Conservation (phyloP, 2,797 vertebrate species). For the Microctenopoma stevenorrisi region DNA sequence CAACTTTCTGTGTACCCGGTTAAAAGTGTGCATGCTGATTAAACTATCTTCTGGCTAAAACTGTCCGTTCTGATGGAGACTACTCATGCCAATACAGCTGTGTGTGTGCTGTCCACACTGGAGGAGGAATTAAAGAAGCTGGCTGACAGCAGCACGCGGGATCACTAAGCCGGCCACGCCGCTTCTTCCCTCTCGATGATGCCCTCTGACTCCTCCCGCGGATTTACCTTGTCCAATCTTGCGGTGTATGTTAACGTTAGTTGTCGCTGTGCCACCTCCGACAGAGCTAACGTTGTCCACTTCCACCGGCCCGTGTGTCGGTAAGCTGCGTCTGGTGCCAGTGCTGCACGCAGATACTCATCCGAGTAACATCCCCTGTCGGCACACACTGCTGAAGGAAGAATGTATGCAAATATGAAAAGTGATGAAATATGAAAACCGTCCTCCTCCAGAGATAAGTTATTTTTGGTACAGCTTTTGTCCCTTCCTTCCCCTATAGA, state of each 20-base stretch:
- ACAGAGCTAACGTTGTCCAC: conserved; percentile 51
- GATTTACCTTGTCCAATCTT: conserved; percentile 66
- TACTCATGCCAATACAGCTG: conserved; percentile 21
- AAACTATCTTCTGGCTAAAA: background rate
- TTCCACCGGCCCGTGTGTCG: conserved; percentile 73
- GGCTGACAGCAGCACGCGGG: conserved; percentile 38
- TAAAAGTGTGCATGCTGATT: conserved; percentile 1
- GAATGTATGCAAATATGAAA: background rate
- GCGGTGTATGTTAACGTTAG: conserved; percentile 61
- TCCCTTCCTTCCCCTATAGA: conserved; percentile 80
- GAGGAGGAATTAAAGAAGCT: conserved; percentile 1
- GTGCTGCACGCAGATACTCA: conserved; percentile 43
- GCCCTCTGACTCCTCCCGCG: conserved; percentile 41
- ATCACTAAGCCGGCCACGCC: conserved; percentile 15
- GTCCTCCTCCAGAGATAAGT: conserved; percentile 31
- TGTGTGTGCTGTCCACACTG: conserved; percentile 4
- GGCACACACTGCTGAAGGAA: background rate
- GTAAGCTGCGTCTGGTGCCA: conserved; percentile 56
- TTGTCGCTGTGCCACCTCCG: conserved; percentile 67
- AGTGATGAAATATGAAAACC: background rate
- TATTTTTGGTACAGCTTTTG: conserved; percentile 72
- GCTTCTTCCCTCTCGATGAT: conserved; percentile 34
- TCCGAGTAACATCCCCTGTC: conserved; percentile 46
- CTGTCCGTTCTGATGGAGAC: background rate
- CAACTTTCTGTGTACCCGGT: background rate